These are phyloP conservation scores for Megaptera novaeangliae DNA, from an alignment of 2,113 vertebrate genomes.

Conservation along the genomic window DNA sequence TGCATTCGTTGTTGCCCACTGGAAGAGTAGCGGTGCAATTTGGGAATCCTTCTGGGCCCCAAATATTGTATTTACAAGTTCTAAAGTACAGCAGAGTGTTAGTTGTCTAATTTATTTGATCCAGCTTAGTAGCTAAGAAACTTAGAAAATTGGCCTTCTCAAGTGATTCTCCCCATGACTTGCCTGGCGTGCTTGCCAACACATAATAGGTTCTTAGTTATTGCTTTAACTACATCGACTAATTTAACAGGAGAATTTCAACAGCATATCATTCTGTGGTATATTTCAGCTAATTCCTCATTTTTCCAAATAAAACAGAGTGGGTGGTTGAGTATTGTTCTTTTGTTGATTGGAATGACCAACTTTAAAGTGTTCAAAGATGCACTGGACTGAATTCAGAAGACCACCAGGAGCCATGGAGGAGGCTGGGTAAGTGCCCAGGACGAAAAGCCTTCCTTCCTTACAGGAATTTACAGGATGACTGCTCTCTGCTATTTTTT, in stretches of 20 bases:
- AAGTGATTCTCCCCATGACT: background rate
- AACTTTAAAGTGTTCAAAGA: background rate
- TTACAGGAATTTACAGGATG: background rate
- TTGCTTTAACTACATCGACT: background rate
- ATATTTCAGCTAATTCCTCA: background rate
- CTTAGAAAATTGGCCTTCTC: background rate
- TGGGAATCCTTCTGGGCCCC: background rate
- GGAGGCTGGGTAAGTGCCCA: background rate
- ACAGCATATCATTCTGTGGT: background rate
- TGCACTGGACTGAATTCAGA: background rate
- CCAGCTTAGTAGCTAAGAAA: background rate
- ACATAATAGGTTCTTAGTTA: background rate
- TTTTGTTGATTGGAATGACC: background rate
- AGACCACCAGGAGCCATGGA: background rate
- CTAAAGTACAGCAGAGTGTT: background rate
- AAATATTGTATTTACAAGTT: background rate
- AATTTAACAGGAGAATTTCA: background rate
- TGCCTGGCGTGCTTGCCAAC: background rate
- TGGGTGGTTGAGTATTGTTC: background rate
- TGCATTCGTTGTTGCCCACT: background rate
- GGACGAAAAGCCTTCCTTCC: background rate
- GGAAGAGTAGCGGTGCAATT: background rate
- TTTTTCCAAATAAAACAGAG: background rate
- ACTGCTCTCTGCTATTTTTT: background rate
- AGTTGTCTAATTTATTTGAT: background rate